Percentiles rank a stretch among this genome's conserved stretches.
Evolutionary conservation across 2,888 invertebrate genomes (phyloP).

Genomic region (Pristionchus arcanus): DNA sequence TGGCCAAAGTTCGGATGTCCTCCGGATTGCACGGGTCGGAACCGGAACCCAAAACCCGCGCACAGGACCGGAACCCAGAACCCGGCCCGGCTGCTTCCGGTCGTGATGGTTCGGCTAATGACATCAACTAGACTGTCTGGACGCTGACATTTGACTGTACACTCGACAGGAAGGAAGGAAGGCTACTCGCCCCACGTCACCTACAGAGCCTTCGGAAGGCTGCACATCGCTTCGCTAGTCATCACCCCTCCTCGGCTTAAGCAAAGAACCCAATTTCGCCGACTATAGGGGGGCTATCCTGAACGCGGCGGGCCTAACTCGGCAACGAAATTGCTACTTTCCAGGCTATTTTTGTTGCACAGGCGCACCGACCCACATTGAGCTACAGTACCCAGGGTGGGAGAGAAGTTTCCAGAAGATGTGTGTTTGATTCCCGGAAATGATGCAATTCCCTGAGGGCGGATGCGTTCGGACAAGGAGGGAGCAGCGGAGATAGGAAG

Average conservation of each 20-base stretch:
- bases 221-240: background rate
- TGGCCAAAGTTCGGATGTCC: background rate
- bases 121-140: background rate
- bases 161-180: background rate
- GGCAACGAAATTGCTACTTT: background rate
- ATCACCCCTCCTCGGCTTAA: background rate
- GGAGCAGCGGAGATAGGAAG: background rate
- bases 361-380: background rate
- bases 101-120: background rate
- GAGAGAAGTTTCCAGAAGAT: background rate
- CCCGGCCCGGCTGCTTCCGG: background rate
- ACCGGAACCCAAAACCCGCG: slow-evolving; percentile 2
- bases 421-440: background rate
- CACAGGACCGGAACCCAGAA: background rate
- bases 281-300: background rate
- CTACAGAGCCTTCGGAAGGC: background rate
- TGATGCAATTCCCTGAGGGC: background rate
- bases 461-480: background rate
- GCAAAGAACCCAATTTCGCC: slow-evolving; percentile 37
- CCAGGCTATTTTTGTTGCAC: background rate
- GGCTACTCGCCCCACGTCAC: slow-evolving; percentile 1
- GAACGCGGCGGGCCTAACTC: background rate
- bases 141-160: background rate
- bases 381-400: background rate
- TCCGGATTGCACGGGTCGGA: background rate